Base-by-base conservation (phyloP, 2,888 invertebrate genomes). In the Polydesmus complanatus region DNA sequence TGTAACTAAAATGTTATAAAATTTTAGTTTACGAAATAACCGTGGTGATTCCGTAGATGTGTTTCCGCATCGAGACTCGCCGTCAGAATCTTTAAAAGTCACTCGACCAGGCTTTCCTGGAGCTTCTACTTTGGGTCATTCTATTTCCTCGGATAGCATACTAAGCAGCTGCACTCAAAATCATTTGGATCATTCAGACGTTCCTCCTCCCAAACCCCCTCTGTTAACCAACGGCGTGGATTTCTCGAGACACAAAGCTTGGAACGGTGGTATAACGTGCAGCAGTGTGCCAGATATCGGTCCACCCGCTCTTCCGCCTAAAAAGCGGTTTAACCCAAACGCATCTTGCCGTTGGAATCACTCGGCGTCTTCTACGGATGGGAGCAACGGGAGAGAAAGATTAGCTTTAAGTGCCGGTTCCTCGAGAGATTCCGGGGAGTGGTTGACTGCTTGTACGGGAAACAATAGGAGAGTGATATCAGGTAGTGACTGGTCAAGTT, bases 181-280 rank as follows among this genome's bases (percentile, higher is more conserved):
- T 27, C 19, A 55, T n/a, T 51, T 22, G 22, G 51, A 51, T n/a
- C n/a, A 8, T n/a, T 11, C 19, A 8, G 66, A 68, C 37, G 68
- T 69, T 74, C 86, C 86, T 63, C 89, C 90, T 62, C 90, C 91
- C 14, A 92, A 93, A 76, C 92, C 93, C 56, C 91, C 92, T 58
- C 78, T 92, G 68, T 90, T 92, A 61, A 52, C 23, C 19, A 48
- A 52, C 37, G 23, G 56, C 22, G 56, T 47, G 14, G n/a, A 57
- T n/a, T 26, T 23, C 23, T 27, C 56, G 56, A 21, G 51, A 22
- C 37, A 37, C 14, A 37, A 5, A 8, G 37, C 14, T 8, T 51
- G 21, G 22, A 11, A 19, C 18, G 21, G 61, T 2, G 49, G 56
- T 50, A 48, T 54, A n/a, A 51, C 58, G 8, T 26, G 23, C 5